These are phyloP conservation scores for Nowickia ferox DNA, from an alignment of 2,888 invertebrate genomes.

Conservation along the genomic window DNA sequence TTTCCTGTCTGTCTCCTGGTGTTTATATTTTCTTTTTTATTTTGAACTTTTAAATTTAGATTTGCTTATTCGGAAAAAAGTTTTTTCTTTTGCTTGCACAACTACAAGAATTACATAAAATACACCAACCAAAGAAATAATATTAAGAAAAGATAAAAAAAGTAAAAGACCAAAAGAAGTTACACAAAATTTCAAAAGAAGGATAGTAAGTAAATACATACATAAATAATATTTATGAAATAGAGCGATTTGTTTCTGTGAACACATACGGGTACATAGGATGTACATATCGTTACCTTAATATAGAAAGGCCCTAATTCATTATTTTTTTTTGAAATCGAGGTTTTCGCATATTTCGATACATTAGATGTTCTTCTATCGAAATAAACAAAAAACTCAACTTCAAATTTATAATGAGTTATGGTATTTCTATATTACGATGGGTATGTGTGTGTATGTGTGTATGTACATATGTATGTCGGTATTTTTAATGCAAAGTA, in stretches of 20 bases:
- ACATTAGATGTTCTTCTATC: too few relatives aligned
- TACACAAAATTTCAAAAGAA: constrained; percentile 53
- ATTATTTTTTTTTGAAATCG: too few relatives aligned
- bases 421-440: neutral
- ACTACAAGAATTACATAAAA: constrained; percentile 68
- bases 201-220: constrained; percentile 44
- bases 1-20: neutral
- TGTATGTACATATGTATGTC: neutral
- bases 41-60: constrained; percentile 61
- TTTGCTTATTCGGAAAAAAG: constrained; percentile 26
- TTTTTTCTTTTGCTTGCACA: constrained; percentile 49
- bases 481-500: too few relatives aligned
- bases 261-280: too few relatives aligned
- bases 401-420: too few relatives aligned
- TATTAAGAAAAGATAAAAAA: constrained; percentile 60
- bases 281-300: too few relatives aligned
- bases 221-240: constrained; percentile 22
- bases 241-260: constrained; percentile 44
- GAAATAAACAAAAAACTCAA: too few relatives aligned
- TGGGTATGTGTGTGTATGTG: neutral
- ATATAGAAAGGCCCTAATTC: too few relatives aligned
- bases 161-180: constrained; percentile 49
- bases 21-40: constrained; percentile 54
- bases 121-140: constrained; percentile 61
- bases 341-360: too few relatives aligned